These are phyloP conservation scores for Lepidotrigona ventralis DNA, from an alignment of 1,140 invertebrate species.

Conservation along the genomic window DNA sequence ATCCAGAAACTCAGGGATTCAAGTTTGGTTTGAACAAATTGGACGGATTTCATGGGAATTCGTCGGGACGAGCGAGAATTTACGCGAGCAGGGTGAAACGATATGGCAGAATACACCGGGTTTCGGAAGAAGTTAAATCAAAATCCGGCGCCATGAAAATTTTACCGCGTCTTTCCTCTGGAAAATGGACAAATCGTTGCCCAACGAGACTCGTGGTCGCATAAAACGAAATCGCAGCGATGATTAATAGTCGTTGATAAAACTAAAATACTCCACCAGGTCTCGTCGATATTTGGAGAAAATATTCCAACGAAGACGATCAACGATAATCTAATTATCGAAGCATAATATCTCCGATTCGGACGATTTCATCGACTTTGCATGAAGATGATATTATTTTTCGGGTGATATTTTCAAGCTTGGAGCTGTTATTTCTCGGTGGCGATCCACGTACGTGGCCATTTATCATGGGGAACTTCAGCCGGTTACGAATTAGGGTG, in stretches of 20 bases:
- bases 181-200: slow-evolving; percentile 1
- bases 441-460: background rate
- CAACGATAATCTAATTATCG: background rate
- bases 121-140: background rate
- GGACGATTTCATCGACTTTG: background rate
- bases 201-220: background rate
- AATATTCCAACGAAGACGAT: background rate
- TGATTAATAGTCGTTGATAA: slow-evolving; percentile 18
- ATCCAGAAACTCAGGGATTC: background rate
- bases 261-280: background rate
- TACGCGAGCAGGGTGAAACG: background rate
- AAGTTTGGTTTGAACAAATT: background rate
- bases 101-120: background rate
- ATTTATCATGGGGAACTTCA: background rate
- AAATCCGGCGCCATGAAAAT: background rate
- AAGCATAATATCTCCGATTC: background rate
- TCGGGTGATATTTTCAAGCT: background rate
- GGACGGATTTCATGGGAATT: background rate
- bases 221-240: background rate
- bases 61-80: background rate
- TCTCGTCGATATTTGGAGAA: too few species aligned
- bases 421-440: background rate
- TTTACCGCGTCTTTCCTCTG: background rate
- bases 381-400: too few species aligned
- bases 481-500: background rate